These are phyloP conservation scores for Sycophila texana DNA, from an alignment of 2,888 invertebrate genomes.

Conservation along the genomic window DNA sequence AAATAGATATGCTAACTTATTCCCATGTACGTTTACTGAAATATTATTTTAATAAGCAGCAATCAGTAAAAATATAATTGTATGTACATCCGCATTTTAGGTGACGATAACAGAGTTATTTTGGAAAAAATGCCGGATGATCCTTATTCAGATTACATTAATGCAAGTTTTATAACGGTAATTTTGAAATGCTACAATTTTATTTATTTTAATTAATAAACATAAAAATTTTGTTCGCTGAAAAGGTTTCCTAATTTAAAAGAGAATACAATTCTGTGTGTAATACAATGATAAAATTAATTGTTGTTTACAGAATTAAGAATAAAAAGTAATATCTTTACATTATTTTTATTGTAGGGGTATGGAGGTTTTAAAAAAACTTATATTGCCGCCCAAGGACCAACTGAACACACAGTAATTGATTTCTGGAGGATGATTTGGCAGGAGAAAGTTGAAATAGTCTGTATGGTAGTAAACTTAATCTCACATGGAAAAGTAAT, in stretches of 20 bases:
- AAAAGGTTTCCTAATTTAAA: too few species aligned
- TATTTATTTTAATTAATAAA: not conserved
- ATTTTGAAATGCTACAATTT: not conserved
- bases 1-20: constrained; percentile 76
- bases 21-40: constrained; percentile 71
- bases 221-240: too few species aligned
- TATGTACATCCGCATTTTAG: constrained; percentile 61
- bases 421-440: constrained; percentile 77
- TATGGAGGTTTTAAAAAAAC: constrained; percentile 62
- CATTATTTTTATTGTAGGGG: constrained; percentile 53
- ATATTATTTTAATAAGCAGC: not conserved
- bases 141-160: constrained; percentile 77
- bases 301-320: too few species aligned
- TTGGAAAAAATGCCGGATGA: constrained; percentile 72
- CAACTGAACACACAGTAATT: constrained; percentile 70
- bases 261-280: too few species aligned
- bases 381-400: constrained; percentile 74
- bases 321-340: not conserved
- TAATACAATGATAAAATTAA: too few species aligned
- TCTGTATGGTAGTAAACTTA: constrained; percentile 77
- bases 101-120: constrained; percentile 77
- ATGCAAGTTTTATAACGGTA: constrained; percentile 77
- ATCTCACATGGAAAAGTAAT: constrained; percentile 75
- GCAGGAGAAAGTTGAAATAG: constrained; percentile 76
- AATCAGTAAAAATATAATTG: not conserved